Conservation (phyloP, 2,797 vertebrate species). For the Eurystomus glaucurus region DNA sequence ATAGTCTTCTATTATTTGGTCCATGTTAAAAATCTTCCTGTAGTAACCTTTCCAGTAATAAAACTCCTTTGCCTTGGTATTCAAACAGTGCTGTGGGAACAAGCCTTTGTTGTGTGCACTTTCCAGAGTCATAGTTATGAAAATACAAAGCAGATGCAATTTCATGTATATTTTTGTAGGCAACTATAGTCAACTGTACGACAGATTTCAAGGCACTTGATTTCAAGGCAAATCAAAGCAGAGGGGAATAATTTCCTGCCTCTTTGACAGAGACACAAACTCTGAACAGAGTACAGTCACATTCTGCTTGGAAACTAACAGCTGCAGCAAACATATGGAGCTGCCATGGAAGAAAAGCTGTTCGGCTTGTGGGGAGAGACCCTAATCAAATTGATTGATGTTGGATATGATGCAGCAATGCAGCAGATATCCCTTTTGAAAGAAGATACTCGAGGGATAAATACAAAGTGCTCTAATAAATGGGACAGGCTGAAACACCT, state of each 20-base stretch:
- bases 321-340: slow-evolving; percentile 87
- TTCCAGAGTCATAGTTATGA: slow-evolving; percentile 50
- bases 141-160: slow-evolving; percentile 39
- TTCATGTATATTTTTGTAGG: slow-evolving; percentile 7
- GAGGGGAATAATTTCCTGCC: slow-evolving; percentile 64
- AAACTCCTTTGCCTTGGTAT: slow-evolving; percentile 71
- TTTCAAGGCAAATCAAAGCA: slow-evolving; percentile 66
- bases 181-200: neutral
- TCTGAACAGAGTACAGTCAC: slow-evolving; percentile 47
- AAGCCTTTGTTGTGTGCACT: slow-evolving; percentile 45
- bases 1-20: slow-evolving; percentile 46
- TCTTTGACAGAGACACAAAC: slow-evolving; percentile 75
- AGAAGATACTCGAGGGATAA: slow-evolving; percentile 61
- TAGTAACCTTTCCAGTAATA: slow-evolving; percentile 79
- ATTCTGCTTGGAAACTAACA: slow-evolving; percentile 81
- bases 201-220: slow-evolving; percentile 53
- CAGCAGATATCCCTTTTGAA: slow-evolving; percentile 70
- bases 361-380: slow-evolving; percentile 78
- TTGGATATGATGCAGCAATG: slow-evolving; percentile 78
- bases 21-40: slow-evolving; percentile 69
- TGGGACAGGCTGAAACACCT: slow-evolving; percentile 65
- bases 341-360: slow-evolving; percentile 82
- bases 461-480: slow-evolving; percentile 78
- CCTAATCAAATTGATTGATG: slow-evolving; percentile 87
- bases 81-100: slow-evolving; percentile 54